phyloP scores from a whole-genome alignment of 2,113 vertebrate genomes.

The Synodontis membranacea region DNA sequence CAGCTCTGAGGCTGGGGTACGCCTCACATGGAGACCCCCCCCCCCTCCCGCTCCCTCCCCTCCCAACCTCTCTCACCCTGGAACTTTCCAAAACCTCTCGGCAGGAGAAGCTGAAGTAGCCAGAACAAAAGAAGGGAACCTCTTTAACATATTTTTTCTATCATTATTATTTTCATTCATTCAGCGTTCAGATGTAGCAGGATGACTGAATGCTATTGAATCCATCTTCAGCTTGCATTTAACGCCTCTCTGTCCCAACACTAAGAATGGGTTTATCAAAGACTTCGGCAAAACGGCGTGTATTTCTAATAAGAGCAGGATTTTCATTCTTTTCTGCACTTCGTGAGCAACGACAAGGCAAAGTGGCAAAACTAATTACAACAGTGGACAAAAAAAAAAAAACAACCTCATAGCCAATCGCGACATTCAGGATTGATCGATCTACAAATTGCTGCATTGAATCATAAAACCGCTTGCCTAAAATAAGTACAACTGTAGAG shows the following conservation, averaged over 20 bases:
- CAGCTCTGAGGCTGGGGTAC: slow-evolving; percentile 23
- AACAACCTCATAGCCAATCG: too few species aligned
- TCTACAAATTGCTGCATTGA: background rate
- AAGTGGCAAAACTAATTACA: slow-evolving; percentile 43
- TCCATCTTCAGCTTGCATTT: slow-evolving; percentile 34
- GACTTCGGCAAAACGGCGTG: slow-evolving; percentile 29
- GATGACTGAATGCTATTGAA: slow-evolving; percentile 35
- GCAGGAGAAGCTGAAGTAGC: slow-evolving; percentile 29
- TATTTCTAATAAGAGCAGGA: slow-evolving; percentile 22
- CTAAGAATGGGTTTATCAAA: slow-evolving; percentile 32
- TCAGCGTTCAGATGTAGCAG: slow-evolving; percentile 5
- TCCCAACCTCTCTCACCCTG: slow-evolving; percentile 19
- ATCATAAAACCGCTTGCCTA: background rate
- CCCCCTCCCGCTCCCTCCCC: background rate
- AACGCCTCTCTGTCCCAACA: slow-evolving; percentile 23
- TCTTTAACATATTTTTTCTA: slow-evolving; percentile 39
- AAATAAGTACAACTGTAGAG: background rate
- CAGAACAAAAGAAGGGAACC: slow-evolving; percentile 26
- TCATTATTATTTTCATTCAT: slow-evolving; percentile 27
- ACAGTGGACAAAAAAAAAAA: background rate
- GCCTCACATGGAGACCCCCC: slow-evolving; percentile 21
- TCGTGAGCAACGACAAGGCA: slow-evolving; percentile 35
- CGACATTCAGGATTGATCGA: background rate
- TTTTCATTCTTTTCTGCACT: slow-evolving; percentile 22
- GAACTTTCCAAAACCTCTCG: slow-evolving; percentile 37